These are phyloP conservation scores for Pardalotus punctatus DNA, from an alignment of 2,113 vertebrate species.

Conservation along the genomic window DNA sequence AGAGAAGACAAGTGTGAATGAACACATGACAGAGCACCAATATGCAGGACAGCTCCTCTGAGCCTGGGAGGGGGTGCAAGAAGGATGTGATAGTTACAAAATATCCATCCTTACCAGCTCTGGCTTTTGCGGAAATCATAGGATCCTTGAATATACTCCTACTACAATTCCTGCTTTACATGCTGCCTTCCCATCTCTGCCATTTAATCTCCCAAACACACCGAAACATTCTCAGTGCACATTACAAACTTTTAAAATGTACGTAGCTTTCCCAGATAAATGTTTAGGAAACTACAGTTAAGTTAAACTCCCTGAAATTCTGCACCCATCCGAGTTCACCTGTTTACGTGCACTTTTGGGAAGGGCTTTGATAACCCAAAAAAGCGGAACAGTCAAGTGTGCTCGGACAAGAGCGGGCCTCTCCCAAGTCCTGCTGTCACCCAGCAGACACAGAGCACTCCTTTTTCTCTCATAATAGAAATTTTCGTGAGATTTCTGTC, in stretches of 20 bases:
- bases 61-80: not conserved
- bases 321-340: not conserved
- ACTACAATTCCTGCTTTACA: not conserved
- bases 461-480: fast-evolving
- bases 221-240: fast-evolving
- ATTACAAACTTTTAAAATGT: not conserved
- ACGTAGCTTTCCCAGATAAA: not conserved
- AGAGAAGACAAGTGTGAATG: not conserved
- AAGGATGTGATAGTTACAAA: not conserved
- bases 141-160: too few species aligned
- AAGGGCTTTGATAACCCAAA: not conserved
- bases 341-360: fast-evolving
- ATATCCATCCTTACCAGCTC: not conserved
- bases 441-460: not conserved
- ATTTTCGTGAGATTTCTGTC: not conserved
- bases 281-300: not conserved
- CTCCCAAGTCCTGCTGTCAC: too few species aligned
- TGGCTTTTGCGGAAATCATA: not conserved
- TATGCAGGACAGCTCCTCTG: not conserved
- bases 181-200: not conserved
- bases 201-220: not conserved
- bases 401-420: not conserved
- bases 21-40: not conserved
- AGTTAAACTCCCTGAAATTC: not conserved
- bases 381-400: too few species aligned